A percentile compares a stretch with the other conserved stretches of the same genome.
Conservation (phyloP, 2,113 vertebrate species). For the Python bivittatus region DNA sequence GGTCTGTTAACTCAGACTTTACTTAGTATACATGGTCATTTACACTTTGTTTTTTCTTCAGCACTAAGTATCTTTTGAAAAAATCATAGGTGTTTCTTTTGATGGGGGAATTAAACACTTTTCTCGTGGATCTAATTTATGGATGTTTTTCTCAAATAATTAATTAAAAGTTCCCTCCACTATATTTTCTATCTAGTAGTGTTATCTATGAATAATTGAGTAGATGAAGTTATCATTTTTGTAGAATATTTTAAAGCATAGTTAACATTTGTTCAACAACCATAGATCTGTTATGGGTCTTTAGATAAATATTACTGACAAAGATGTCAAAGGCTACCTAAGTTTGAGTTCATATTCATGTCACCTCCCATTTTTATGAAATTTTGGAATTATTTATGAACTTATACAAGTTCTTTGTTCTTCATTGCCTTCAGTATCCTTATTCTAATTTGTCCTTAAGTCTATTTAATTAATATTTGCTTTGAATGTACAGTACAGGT, state of each 20-base stretch:
- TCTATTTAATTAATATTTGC: not conserved
- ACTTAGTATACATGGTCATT: conserved; percentile 13
- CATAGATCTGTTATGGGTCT: not conserved
- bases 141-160: conserved; percentile 5
- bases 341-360: not conserved
- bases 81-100: not conserved
- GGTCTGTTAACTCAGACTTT: conserved; percentile 27
- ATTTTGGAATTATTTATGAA: not conserved
- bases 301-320: not conserved
- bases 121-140: not conserved
- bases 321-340: not conserved
- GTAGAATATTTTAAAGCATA: not conserved
- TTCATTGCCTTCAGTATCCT: not conserved
- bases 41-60: conserved; percentile 1
- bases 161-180: not conserved
- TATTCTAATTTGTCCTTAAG: not conserved
- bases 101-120: not conserved
- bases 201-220: not conserved
- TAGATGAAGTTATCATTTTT: not conserved
- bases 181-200: conserved; percentile 15
- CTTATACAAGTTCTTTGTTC: not conserved
- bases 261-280: not conserved
- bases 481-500: too few relatives aligned
- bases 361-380: not conserved
- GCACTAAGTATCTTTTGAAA: not conserved